Evolutionary conservation across 2,113 vertebrate genomes (phyloP).

Genomic region (Addax nasomaculatus): DNA sequence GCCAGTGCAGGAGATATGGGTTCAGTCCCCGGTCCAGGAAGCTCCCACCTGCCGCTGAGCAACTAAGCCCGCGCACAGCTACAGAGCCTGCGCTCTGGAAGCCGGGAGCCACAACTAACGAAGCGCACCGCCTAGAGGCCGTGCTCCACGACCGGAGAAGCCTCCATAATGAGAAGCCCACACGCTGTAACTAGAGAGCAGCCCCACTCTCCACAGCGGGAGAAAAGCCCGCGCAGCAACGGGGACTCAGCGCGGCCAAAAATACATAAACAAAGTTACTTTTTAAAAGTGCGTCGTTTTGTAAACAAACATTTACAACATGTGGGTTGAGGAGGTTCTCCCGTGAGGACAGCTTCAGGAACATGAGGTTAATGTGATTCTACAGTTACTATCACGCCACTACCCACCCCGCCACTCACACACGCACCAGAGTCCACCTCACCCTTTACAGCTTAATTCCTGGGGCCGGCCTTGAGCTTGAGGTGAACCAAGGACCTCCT

Average conservation of each 20-base stretch:
- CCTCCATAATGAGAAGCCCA: accelerated
- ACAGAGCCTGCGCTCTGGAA: not conserved
- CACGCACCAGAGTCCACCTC: too few relatives aligned
- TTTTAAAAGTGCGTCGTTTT: accelerated
- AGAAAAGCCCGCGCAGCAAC: not conserved
- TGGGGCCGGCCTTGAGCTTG: not conserved
- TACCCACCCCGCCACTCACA: not conserved
- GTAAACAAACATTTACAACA: not conserved
- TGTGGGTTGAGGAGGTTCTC: not conserved
- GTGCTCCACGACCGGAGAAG: not conserved
- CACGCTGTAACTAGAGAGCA: not conserved
- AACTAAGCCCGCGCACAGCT: not conserved
- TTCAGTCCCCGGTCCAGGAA: not conserved
- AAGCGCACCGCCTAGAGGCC: accelerated
- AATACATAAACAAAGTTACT: not conserved
- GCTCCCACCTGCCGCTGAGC: not conserved
- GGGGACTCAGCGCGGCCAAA: accelerated
- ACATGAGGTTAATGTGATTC: not conserved
- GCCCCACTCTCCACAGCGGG: not conserved
- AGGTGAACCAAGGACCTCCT: not conserved
- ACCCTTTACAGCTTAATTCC: not conserved
- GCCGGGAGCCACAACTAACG: not conserved
- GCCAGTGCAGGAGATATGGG: not conserved
- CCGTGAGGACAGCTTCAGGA: not conserved
- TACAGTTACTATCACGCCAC: not conserved